Base-by-base conservation (phyloP, 2,113 vertebrate species). In the Amphiprion percula region DNA sequence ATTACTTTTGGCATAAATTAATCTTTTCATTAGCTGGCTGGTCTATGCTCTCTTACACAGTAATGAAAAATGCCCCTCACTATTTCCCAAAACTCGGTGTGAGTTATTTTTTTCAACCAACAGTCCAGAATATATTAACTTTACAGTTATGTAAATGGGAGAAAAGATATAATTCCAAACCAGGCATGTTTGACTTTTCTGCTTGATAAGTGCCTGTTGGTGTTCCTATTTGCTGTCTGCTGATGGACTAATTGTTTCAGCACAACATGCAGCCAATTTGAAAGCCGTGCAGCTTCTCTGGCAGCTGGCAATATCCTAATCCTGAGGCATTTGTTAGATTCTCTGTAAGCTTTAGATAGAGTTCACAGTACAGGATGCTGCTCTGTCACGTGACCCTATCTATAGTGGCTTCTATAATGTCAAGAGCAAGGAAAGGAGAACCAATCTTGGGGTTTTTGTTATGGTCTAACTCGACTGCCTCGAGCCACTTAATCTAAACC, bases 401-500 rank as follows among this genome's bases (percentile, higher is more conserved):
- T 58, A 10, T 60, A 4, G 8, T 21, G 17, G 8, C 52, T 41
- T 64, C 24, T 79, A 28, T 52, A 50, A 75, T 59, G 28, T 72
- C 11, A 52, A 84, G 39, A 26, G 24, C n/a, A 10, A 28, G 8
- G 16, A 17, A 28, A 58, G 5, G 12, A 64, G 14, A 74, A 62
- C 54, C 59, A 77, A 52, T 74, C 64, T 55, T 11, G n/a, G 5
- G 28, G 28, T 8, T 58, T 53, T 55, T 73, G 19, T 50, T 47
- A 2, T 26, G 58, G 52, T 39, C 30, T 41, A 26, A 60, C 16
- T 53, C 0, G 2, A 24, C n/a, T 68, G 24, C 70, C 19, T 68
- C 14, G 55, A 23, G 17, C 2, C 30, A 52, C 70, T 33, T 82
- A 67, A 82, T 86, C 74, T 81, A 52, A 52, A 6, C 19, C 49